Conservation (phyloP, 1,140 invertebrate species). For the Panulirus ornatus region DNA sequence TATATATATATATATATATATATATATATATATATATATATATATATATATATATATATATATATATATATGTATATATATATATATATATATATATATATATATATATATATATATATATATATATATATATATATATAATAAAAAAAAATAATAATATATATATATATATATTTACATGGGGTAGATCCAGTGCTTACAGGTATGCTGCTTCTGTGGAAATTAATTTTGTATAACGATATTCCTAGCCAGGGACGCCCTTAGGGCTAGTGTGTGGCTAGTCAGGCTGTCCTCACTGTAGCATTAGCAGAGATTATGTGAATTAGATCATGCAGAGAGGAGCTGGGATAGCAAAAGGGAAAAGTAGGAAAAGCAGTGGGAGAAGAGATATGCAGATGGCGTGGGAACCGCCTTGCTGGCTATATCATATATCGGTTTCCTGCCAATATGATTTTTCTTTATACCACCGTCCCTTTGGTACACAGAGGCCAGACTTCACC, state of each 20-base stretch:
- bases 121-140: slow-evolving; percentile 26
- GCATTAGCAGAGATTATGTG: neutral
- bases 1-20: slow-evolving; percentile 34
- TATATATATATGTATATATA: slow-evolving; percentile 35
- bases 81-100: slow-evolving; percentile 43
- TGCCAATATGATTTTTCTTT: too few species aligned
- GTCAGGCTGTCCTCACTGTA: neutral
- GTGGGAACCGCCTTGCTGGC: too few species aligned
- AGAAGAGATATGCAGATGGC: too few species aligned
- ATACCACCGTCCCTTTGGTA: too few species aligned
- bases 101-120: slow-evolving; percentile 27
- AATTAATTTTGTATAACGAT: neutral
- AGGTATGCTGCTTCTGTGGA: neutral
- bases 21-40: slow-evolving; percentile 38
- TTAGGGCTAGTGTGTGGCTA: neutral
- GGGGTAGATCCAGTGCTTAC: neutral
- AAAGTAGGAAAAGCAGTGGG: too few species aligned
- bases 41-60: slow-evolving; percentile 33
- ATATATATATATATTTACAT: neutral
- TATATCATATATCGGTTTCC: too few species aligned
- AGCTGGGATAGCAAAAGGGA: too few species aligned
- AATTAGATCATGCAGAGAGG: too few species aligned
- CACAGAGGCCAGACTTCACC: too few species aligned
- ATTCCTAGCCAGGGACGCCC: neutral
- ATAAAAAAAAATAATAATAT: neutral